Base-by-base conservation (phyloP, 2,888 invertebrate species). In the Coenonympha glycerion region DNA sequence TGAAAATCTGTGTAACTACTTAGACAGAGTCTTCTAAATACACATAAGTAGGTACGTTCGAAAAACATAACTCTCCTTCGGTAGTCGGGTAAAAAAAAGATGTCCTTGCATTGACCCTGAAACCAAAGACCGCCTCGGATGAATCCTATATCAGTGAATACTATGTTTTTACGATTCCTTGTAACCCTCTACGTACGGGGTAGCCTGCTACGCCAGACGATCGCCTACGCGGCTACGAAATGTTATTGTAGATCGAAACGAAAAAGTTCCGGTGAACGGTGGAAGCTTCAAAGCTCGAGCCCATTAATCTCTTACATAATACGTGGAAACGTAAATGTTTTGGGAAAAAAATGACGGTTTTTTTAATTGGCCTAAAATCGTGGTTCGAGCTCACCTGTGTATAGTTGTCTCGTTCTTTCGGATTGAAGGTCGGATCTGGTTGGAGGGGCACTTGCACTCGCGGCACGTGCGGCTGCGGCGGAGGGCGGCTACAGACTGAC, bases 321-420 rank as follows among this genome's bases (percentile, higher is more conserved):
- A 21, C 33, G 47, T 42, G 33, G 28, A 26, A 11, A 19, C 4
- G 18, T 41, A 18, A 28, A 16, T 2, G 6, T 28, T n/a, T 18
- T 41, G 28, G 28, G 46, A 52, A 52, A 52, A 42, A 55, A 52
- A 37, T 19, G 26, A 19, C 5, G n/a, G 16, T 18, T 21, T 52
- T 53, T 53, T 50, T 52, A 16, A 33, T 33, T 63, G 58, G 56
- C 58, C 61, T 64, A 47, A 62, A 61, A 65, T 68, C 54, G 8
- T 13, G 21, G 37, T 22, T 33, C 21, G 60, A 65, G 69, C 84
- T 69, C 72, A 85, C 86, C 83, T 79, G 61, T 78, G 72, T 83
- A 81, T 79, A 76, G 80, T 79, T 68, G 79, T 82, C 81, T 83
- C 80, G 81, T 80, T 84, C 84, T 71, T 73, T 74, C 77, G 76